phyloP scores from a whole-genome alignment of 1,140 invertebrate species.

The Antheraea mylitta region DNA sequence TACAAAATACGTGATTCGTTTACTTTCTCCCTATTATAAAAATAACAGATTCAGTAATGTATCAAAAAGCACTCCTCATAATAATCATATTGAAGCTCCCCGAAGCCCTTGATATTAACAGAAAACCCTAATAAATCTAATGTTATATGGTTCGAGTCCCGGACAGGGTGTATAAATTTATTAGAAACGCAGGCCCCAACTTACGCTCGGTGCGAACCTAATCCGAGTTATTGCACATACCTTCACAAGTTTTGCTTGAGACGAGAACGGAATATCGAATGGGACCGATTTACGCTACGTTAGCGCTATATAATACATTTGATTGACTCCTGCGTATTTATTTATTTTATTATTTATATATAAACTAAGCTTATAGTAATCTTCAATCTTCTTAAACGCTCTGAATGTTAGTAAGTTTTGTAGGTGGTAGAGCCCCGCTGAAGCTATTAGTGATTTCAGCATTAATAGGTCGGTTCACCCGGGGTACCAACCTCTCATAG shows the following conservation, averaged over 20 bases:
- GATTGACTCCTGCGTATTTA: constrained; percentile 8
- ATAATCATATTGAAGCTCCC: constrained; percentile 4
- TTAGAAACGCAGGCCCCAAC: constrained; percentile 22
- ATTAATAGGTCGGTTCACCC: too few species aligned
- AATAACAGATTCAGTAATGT: not conserved
- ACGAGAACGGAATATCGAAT: constrained; percentile 1
- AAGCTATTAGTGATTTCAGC: too few species aligned
- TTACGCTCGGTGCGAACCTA: constrained; percentile 24
- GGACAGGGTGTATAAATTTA: constrained; percentile 26
- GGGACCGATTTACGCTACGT: constrained; percentile 2
- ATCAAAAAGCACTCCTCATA: constrained; percentile 1
- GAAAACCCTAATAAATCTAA: constrained; percentile 24
- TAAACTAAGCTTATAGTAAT: too few species aligned
- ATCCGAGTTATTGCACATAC: constrained; percentile 31
- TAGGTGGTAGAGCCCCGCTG: too few species aligned
- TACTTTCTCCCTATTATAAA: not conserved
- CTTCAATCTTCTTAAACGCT: too few species aligned
- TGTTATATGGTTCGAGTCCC: constrained; percentile 12
- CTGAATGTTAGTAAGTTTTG: too few species aligned
- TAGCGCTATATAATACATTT: constrained; percentile 1
- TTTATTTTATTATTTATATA: not conserved
- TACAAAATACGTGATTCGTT: too few species aligned
- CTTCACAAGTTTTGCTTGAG: constrained; percentile 7
- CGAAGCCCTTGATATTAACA: constrained; percentile 21
- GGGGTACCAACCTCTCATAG: too few species aligned